These are phyloP conservation scores for Betta splendens DNA, from an alignment of 2,797 vertebrate genomes.

Conservation along the genomic window DNA sequence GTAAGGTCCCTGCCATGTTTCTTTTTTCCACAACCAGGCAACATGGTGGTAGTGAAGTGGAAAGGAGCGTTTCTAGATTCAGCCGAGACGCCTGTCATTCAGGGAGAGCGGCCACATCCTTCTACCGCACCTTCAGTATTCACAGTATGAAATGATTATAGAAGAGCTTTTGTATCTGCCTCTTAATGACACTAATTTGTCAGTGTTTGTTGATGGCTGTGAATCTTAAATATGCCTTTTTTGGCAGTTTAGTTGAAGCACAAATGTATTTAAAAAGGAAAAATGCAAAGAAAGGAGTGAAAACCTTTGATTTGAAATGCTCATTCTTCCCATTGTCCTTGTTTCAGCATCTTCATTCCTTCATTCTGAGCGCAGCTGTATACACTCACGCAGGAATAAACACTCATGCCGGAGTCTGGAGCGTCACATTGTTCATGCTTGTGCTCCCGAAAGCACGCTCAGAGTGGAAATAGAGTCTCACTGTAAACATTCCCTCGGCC, in stretches of 20 bases:
- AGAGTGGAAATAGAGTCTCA: conserved; percentile 42
- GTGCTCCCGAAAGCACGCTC: neutral
- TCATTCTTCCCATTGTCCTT: neutral
- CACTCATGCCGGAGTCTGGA: neutral
- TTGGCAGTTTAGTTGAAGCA: conserved; percentile 16
- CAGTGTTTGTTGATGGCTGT: conserved; percentile 1
- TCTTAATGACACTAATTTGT: conserved; percentile 18
- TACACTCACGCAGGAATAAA: conserved; percentile 6
- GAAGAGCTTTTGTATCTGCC: neutral
- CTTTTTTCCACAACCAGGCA: neutral
- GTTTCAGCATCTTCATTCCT: neutral
- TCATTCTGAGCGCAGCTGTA: neutral
- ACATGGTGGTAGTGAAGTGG: neutral
- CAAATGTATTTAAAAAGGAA: conserved; percentile 19
- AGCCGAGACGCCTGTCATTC: neutral
- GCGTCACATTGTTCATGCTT: neutral
- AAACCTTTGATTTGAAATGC: too few species aligned
- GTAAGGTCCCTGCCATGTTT: neutral
- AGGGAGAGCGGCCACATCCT: neutral
- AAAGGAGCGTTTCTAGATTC: neutral
- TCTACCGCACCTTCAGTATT: neutral
- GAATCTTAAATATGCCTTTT: conserved; percentile 12
- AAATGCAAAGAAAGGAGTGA: conserved; percentile 13
- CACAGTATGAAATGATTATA: neutral
- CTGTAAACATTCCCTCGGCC: conserved; percentile 53